Evolutionary conservation across 2,113 vertebrate genomes (phyloP).

Genomic region (Malurus cyaneus): DNA sequence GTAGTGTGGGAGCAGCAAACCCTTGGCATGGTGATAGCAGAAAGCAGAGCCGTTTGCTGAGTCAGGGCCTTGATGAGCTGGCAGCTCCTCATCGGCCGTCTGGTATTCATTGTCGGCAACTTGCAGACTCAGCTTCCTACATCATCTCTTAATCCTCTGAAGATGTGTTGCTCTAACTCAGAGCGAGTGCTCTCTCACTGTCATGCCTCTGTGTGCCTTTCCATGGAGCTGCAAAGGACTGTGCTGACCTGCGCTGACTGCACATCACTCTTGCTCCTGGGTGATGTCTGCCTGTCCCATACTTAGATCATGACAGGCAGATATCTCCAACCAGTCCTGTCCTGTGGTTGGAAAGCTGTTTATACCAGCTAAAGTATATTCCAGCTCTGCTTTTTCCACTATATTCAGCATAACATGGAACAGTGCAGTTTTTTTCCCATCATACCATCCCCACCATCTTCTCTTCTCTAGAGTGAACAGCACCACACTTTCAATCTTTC

Average conservation of each 20-base stretch:
- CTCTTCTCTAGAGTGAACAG: neutral
- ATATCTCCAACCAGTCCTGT: neutral
- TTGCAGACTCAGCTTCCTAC: slow-evolving; percentile 55
- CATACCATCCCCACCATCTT: rapidly evolving
- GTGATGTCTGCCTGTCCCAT: neutral
- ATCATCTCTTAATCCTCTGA: slow-evolving; percentile 35
- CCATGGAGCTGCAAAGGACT: rapidly evolving
- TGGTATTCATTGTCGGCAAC: slow-evolving; percentile 52
- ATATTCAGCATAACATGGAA: neutral
- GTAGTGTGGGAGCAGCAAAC: slow-evolving; percentile 2
- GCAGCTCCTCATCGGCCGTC: slow-evolving; percentile 5
- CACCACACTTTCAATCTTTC: neutral
- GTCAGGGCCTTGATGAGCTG: slow-evolving; percentile 60
- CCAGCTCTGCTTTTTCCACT: neutral
- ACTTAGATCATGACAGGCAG: neutral
- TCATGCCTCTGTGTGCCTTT: neutral
- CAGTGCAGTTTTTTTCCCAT: rapidly evolving
- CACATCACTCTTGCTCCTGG: rapidly evolving
- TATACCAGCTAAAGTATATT: neutral
- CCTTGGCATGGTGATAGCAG: rapidly evolving
- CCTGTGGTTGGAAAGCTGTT: neutral
- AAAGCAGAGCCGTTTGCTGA: slow-evolving; percentile 44
- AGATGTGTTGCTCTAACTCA: slow-evolving; percentile 35
- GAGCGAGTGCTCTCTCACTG: neutral
- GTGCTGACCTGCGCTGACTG: neutral